A percentile compares a stretch with the other conserved stretches of the same genome.
These are phyloP conservation scores for Eulacestoma nigropectus DNA, from an alignment of 2,113 vertebrate genomes.

Conservation along the genomic window DNA sequence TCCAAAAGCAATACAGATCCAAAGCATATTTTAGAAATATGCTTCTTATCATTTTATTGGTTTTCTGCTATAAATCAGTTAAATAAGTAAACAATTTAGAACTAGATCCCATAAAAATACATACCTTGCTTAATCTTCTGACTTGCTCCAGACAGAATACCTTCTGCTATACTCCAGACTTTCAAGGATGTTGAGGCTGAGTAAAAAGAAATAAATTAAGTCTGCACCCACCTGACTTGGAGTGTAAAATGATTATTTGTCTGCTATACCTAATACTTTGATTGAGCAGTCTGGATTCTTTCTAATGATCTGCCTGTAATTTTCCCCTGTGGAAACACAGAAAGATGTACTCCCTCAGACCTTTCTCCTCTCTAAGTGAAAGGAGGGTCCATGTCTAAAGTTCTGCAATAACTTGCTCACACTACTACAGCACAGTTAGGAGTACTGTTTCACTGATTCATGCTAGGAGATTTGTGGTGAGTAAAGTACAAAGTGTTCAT, in stretches of 20 bases:
- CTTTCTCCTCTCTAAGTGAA: background rate
- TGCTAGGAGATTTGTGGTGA: background rate
- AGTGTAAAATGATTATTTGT: background rate
- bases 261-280: background rate
- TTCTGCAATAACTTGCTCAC: background rate
- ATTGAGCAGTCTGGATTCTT: background rate
- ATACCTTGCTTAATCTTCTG: background rate
- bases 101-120: background rate
- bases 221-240: accelerated
- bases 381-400: background rate
- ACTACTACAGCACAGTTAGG: background rate
- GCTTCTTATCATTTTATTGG: accelerated
- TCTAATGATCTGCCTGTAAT: background rate
- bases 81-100: background rate
- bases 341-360: background rate
- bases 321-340: background rate
- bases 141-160: background rate
- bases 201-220: background rate
- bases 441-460: background rate
- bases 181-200: background rate
- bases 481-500: background rate
- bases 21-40: background rate
- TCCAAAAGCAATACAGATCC: background rate
- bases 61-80: background rate
- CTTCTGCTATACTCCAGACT: background rate